Evolutionary conservation across 2,113 vertebrate genomes (phyloP).

Genomic region (Anguilla rostrata): DNA sequence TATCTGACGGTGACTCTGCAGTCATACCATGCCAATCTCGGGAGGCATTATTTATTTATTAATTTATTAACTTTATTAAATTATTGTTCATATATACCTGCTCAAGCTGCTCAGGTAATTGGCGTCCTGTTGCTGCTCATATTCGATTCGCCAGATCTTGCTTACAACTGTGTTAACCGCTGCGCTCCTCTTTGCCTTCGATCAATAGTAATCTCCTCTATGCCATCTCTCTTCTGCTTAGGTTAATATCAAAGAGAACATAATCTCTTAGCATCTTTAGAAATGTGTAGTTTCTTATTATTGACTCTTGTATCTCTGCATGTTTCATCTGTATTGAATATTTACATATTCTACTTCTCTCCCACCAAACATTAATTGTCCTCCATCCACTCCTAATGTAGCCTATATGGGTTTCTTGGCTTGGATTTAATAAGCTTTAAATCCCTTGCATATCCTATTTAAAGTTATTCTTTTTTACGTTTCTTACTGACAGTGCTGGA

Average conservation of each 20-base stretch:
- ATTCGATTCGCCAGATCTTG: neutral
- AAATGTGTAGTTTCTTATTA: neutral
- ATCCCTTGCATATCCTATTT: too few relatives aligned
- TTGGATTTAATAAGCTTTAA: neutral
- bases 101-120: neutral
- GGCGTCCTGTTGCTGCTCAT: constrained; percentile 1
- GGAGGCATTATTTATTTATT: neutral
- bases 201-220: constrained; percentile 9
- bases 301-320: neutral
- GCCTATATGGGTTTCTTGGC: neutral
- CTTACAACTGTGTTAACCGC: constrained; percentile 10
- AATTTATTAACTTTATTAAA: neutral
- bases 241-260: neutral
- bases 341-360: neutral
- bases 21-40: too few relatives aligned
- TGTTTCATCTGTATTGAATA: neutral
- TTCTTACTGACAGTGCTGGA: too few relatives aligned
- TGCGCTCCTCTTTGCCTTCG: neutral
- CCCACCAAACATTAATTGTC: neutral
- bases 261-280: neutral
- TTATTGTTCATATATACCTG: neutral
- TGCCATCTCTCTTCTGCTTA: neutral
- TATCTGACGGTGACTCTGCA: too few relatives aligned
- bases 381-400: neutral
- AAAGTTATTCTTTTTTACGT: too few relatives aligned